Evolutionary conservation across 2,888 invertebrate genomes (phyloP).

Genomic region (Tenthredo livida): DNA sequence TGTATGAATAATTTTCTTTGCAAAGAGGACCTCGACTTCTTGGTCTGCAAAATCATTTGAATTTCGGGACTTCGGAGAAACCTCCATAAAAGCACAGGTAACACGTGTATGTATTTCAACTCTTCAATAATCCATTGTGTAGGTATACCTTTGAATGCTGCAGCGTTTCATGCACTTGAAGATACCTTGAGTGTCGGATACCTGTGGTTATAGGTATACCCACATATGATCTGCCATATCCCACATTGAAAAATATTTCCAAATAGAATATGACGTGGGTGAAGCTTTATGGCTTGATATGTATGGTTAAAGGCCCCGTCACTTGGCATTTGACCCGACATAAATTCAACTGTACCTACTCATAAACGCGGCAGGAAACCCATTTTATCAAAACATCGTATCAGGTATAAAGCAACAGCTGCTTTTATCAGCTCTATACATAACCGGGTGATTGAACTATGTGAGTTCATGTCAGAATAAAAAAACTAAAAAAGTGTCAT

Average conservation of each 20-base stretch:
- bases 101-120: no score
- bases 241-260: not conserved
- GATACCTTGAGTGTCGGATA: no score
- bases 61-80: no score
- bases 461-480: not conserved
- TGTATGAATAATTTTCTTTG: no score
- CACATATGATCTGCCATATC: no score
- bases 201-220: no score
- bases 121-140: no score
- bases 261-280: not conserved
- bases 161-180: no score
- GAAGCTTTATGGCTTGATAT: not conserved
- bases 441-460: not conserved
- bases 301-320: slow-evolving; percentile 12
- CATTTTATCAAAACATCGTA: slow-evolving; percentile 43
- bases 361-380: slow-evolving; percentile 19
- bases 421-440: not conserved
- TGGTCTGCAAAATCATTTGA: no score
- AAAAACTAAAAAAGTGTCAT: slow-evolving; percentile 8
- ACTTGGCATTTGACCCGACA: slow-evolving; percentile 28
- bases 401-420: not conserved
- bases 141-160: no score
- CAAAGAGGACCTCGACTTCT: no score
- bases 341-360: slow-evolving; percentile 38
- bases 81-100: no score